phyloP scores from a whole-genome alignment of 1,140 invertebrate species.

The Drosophila ambigua region DNA sequence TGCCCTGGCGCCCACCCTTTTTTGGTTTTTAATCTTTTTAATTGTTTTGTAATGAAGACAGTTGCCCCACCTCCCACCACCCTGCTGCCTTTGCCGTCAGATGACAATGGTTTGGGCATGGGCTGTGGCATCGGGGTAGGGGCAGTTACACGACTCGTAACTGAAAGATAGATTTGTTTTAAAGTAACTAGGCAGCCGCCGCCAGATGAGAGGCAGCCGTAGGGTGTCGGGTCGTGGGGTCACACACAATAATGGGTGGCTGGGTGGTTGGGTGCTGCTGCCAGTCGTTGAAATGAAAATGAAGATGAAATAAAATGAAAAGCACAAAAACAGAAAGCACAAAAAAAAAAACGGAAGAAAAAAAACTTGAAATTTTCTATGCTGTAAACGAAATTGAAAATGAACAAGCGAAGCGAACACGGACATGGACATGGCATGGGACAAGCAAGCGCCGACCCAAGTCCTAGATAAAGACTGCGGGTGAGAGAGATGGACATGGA shows the following conservation, averaged over 20 bases:
- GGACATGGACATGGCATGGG: conserved; percentile 37
- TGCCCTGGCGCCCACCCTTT: no score
- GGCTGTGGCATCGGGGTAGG: background rate
- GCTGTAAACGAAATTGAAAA: conserved; percentile 68
- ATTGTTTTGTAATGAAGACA: no score
- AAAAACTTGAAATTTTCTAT: conserved; percentile 41
- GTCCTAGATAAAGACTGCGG: no score
- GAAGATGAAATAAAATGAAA: conserved; percentile 71
- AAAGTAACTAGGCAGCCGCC: conserved; percentile 44
- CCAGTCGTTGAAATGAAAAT: conserved; percentile 55
- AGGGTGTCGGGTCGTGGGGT: background rate
- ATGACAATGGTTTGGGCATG: conserved; percentile 9
- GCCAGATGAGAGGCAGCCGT: background rate
- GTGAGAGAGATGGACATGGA: conserved; percentile 3
- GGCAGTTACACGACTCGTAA: conserved; percentile 4
- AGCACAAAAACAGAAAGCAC: conserved; percentile 37
- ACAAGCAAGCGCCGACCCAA: no score
- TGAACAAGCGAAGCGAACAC: conserved; percentile 59
- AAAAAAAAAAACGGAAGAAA: conserved; percentile 16
- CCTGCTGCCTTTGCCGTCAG: background rate
- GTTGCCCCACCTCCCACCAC: no score
- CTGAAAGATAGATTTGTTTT: conserved; percentile 47
- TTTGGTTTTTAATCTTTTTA: no score
- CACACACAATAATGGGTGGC: background rate
- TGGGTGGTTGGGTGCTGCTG: conserved; percentile 10